Conservation (phyloP, 2,888 invertebrate genomes). For the Eupeodes latifasciatus region DNA sequence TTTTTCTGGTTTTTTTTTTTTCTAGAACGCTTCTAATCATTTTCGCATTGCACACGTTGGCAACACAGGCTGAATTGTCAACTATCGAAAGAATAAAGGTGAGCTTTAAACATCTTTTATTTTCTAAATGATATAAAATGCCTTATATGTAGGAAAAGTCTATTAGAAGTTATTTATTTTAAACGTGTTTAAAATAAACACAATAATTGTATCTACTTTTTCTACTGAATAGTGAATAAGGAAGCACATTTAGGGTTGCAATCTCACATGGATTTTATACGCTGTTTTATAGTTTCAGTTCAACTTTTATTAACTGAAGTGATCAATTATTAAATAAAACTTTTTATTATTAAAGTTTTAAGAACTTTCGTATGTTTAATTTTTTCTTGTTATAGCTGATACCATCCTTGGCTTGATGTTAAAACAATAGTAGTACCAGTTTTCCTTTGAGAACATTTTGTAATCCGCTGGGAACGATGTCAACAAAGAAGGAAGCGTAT, state of each 20-base stretch:
- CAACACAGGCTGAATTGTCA: constrained; percentile 79
- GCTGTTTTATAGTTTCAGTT: too few species aligned
- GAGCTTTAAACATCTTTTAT: constrained; percentile 57
- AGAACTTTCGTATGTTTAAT: too few species aligned
- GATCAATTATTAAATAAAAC: too few species aligned
- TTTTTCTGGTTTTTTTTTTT: constrained; percentile 50
- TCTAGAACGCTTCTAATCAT: constrained; percentile 79
- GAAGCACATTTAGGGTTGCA: background rate
- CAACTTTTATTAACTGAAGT: too few species aligned
- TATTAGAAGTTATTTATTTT: background rate
- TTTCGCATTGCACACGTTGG: constrained; percentile 74
- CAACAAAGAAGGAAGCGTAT: background rate
- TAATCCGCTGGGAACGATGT: background rate
- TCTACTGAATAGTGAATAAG: background rate
- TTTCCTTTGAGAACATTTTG: background rate
- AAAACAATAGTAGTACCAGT: too few species aligned
- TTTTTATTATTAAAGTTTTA: too few species aligned
- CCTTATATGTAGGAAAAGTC: background rate
- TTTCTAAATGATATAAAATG: background rate
- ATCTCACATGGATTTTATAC: background rate
- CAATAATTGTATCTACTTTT: background rate
- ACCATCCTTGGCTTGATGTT: too few species aligned
- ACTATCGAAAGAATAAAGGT: constrained; percentile 82
- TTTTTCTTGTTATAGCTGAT: too few species aligned
- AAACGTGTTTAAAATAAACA: constrained; percentile 8